Evolutionary conservation across 2,888 invertebrate species (phyloP).

Genomic region (Encarsia formosa): DNA sequence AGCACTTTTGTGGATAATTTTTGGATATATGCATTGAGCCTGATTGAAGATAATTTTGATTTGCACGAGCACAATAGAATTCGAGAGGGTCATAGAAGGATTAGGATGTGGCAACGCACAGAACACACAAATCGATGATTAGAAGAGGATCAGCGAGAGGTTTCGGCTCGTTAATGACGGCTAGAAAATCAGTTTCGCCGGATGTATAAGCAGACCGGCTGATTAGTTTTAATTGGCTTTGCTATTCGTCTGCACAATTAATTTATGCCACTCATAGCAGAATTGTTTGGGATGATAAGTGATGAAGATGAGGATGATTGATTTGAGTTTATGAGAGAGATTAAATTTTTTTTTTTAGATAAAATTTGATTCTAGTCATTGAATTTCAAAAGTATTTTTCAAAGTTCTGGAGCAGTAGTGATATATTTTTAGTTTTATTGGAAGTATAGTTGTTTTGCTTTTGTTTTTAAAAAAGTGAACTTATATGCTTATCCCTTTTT

Average conservation of each 20-base stretch:
- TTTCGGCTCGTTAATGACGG: slow-evolving; percentile 12
- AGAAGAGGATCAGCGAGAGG: slow-evolving; percentile 13
- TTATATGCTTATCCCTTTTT: no score
- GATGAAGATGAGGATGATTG: no score
- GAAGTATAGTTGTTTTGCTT: no score
- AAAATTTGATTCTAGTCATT: not conserved
- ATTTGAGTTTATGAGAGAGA: no score
- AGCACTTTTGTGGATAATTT: no score
- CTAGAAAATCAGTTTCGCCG: slow-evolving; percentile 24
- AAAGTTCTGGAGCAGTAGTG: no score
- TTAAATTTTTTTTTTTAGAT: not conserved
- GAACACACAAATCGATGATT: slow-evolving; percentile 19
- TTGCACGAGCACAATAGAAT: not conserved
- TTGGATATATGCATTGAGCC: no score
- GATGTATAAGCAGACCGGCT: not conserved
- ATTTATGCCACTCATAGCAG: no score
- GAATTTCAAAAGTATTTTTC: not conserved
- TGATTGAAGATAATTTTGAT: no score
- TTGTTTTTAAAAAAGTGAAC: no score
- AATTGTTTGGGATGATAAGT: no score
- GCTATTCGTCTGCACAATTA: slow-evolving; percentile 6
- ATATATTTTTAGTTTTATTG: no score
- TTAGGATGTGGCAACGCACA: not conserved
- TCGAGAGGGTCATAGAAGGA: not conserved
- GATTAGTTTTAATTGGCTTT: slow-evolving; percentile 18